Base-by-base conservation (phyloP, 2,888 invertebrate species). In the Helleia helle region DNA sequence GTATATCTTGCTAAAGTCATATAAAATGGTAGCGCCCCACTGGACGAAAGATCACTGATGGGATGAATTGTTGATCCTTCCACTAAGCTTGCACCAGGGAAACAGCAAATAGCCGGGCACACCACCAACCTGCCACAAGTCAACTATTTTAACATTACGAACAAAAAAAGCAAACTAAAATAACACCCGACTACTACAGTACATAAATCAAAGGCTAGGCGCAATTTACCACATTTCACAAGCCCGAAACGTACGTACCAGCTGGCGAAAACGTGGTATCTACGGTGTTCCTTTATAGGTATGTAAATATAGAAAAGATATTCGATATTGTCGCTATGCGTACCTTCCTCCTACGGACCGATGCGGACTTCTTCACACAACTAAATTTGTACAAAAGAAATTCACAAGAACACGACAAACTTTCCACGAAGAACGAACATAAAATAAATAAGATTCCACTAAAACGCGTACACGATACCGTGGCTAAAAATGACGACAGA, bases 1-100 rank as follows among this genome's bases (percentile, higher is more conserved):
- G 89, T 91, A 89, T 89, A 91, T 91, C 91, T 93, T 93, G 91
- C 93, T 94, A 94, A 94, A 94, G 94, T 94, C 95, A 95, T 95
- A 95, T 95, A 95, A 95, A 93, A 93, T 89, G 90, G 89, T 93
- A 91, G 89, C 92, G 92, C 92, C 92, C 92, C 89, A 88, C 88
- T 90, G 92, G 92, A 92, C 92, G 92, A 88, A 84, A 84, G 84
- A 85, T 72, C 75, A 66, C 77, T 71, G 77, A 74, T 71, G 75
- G 74, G 80, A 79, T 74, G 76, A 85, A 86, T 75, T 73, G 71
- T 72, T 65, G 74, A 75, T 73, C 68, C 76, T 76, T 67, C 69
- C 54, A 55, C 51, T 63, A 65, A 62, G 69, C 65, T 63, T 60
- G 64, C 65, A 71, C 71, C 75, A 68, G 68, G 67, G 65, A 71